Evolutionary conservation across 2,113 vertebrate genomes (phyloP), one percentile per base, ranked within the genome.

Genomic region (Xenus cinereus): DNA sequence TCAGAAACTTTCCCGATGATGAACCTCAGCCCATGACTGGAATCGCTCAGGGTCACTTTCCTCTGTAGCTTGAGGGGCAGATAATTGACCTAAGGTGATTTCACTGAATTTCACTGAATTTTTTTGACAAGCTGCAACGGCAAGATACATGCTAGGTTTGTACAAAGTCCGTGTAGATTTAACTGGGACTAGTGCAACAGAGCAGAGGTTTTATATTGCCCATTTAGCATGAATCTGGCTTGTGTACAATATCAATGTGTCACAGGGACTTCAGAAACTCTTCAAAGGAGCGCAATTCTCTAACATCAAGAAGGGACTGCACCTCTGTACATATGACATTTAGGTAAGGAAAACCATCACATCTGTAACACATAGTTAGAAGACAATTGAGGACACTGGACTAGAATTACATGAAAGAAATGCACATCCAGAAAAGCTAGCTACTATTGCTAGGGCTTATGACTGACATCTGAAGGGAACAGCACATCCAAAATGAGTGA

Each of bases 261-360:
- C 37, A 72, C 46, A 50, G 5, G 6, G 7, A 3, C 56, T 91
- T 71, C 46, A 82, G 64, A 67, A 81, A 59, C 14, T 80, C n/a
- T 87, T 2, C 24, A 81, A 50, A 89, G 51, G 50, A 66, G 35
- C 43, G 12, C 10, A 26, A 3, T 57, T 71, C n/a, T 78, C 24
- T 45, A 72, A 28, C 3, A 22, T 4, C 19, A 75, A 66, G 18
- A 56, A 48, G 18, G 5, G 11, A 46, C 33, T 60, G 46, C 8
- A 28, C 11, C 43, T 68, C 16, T 81, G 16, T n/a, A 51, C 1
- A 0, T 46, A 27, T 8, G 20, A 33, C 0, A 0, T 51, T 54
- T 72, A 68, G 39, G 26, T 72, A 60, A 75, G 28, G 26, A 15
- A 75, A 88, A 75, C 13, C 21, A 14, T 43, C 10, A 35, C 10